Evolutionary conservation across 2,113 vertebrate species (phyloP), one percentile per base, ranked within the genome.

Genomic region (Cyanistes caeruleus): DNA sequence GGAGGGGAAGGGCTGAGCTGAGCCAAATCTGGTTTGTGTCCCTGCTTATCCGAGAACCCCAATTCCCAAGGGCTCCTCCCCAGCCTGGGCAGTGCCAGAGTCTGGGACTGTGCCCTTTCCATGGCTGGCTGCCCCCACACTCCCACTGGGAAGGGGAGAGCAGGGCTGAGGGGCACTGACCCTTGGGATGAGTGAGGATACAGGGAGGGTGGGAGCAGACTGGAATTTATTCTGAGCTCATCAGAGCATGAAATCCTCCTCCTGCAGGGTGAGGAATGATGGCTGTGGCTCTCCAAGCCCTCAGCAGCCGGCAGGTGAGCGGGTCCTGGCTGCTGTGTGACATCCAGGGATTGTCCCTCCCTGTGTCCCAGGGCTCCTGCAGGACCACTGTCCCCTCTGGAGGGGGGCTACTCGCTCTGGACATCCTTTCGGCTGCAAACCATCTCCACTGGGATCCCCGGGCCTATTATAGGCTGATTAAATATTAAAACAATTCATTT

Each of bases 401-500:
- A 65, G 62, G 33, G 59, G 55, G 41, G 51, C 59, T 58, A 4
- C 63, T 84, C 22, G 24, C 90, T 77, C 87, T 92, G 95, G 93
- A 91, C 89, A 95, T 91, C 89, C 84, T 97, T 95, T 67, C 82
- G 83, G 87, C 91, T 90, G 87, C 89, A 59, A 95, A 70, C 60
- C 5, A 1, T 52, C 88, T 89, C 97, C 95, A 25, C 82, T 92
- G 97, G 97, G 96, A 96, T 96, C 90, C 44, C 79, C 1, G 18
- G 72, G 93, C 93, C 96, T 96, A 96, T 97, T 97, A 97, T 96
- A 91, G 96, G 28, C 93, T 96, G 96, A 97, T 98, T 96, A 98
- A 98, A 98, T 98, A 98, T 98, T 98, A 97, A 98, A 98, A 96
- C 97, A 97, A 97, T 98, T 98, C 96, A 97, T 98, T 97, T 97